Percentiles rank a stretch among this genome's conserved stretches.
phyloP scores from a whole-genome alignment of 2,888 invertebrate genomes.

The Pandemis cinnamomeana region DNA sequence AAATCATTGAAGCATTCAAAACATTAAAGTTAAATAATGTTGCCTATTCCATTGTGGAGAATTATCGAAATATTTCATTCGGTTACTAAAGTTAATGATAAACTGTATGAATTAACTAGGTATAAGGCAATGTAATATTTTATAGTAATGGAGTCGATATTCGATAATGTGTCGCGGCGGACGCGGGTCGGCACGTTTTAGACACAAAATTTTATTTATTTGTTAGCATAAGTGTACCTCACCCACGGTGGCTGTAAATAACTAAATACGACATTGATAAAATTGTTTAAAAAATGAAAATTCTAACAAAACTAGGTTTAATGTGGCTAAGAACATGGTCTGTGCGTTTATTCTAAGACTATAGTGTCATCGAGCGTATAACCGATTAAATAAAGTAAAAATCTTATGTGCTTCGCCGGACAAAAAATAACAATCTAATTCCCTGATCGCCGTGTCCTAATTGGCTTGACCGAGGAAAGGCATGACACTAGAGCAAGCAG shows the following conservation, averaged over 20 bases:
- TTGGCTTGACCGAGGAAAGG: too few species aligned
- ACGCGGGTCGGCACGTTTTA: constrained; percentile 7
- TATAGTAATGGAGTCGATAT: background rate
- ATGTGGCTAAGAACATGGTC: constrained; percentile 30
- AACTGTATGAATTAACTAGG: constrained; percentile 25
- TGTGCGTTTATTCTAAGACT: constrained; percentile 8
- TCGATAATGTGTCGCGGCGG: background rate
- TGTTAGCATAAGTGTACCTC: constrained; percentile 20
- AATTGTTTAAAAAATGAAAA: constrained; percentile 36
- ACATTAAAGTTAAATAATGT: background rate
- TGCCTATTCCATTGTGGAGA: background rate
- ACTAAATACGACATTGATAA: constrained; percentile 22
- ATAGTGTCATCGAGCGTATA: background rate
- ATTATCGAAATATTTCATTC: background rate
- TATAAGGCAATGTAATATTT: constrained; percentile 16
- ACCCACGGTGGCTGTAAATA: constrained; percentile 38
- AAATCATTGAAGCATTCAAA: too few species aligned
- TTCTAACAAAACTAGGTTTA: constrained; percentile 35
- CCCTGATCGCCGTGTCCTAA: too few species aligned
- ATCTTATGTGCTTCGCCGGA: too few species aligned
- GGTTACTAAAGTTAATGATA: constrained; percentile 1
- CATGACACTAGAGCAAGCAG: too few species aligned
- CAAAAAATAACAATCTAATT: too few species aligned
- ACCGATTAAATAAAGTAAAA: too few species aligned
- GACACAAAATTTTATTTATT: constrained; percentile 20